phyloP scores from a whole-genome alignment of 2,113 vertebrate genomes.

The Mormyrus lacerda region DNA sequence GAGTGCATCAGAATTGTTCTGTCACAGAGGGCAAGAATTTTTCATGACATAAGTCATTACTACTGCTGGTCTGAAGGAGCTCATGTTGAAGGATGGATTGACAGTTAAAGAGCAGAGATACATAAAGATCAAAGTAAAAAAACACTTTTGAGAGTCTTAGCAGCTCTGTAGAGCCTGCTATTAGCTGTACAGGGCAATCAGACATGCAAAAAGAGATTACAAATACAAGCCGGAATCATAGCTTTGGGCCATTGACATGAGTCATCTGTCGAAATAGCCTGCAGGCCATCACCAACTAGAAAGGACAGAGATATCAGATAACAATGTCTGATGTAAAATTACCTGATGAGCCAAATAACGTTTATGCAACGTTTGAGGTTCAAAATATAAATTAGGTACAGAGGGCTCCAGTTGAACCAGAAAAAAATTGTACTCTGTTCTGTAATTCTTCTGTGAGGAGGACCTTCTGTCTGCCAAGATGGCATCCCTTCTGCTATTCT shows the following conservation, averaged over 20 bases:
- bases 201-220: background rate
- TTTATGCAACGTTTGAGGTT: background rate
- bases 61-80: background rate
- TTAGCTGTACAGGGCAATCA: background rate
- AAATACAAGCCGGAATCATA: background rate
- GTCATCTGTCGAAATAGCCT: background rate
- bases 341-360: background rate
- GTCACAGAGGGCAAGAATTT: background rate
- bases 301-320: background rate
- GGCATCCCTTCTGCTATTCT: background rate
- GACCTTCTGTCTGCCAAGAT: background rate
- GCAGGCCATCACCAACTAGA: background rate
- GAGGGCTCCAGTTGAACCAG: background rate
- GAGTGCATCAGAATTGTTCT: background rate
- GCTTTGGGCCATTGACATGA: background rate
- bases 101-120: background rate
- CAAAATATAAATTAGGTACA: background rate
- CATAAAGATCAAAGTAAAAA: background rate
- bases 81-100: background rate
- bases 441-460: background rate
- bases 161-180: background rate
- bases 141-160: background rate
- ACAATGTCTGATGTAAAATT: background rate
- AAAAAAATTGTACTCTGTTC: background rate
- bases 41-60: background rate